Percentiles rank a stretch among this genome's conserved stretches.
phyloP scores from a whole-genome alignment of 2,797 vertebrate genomes.

The Silurus lanzhouensis region DNA sequence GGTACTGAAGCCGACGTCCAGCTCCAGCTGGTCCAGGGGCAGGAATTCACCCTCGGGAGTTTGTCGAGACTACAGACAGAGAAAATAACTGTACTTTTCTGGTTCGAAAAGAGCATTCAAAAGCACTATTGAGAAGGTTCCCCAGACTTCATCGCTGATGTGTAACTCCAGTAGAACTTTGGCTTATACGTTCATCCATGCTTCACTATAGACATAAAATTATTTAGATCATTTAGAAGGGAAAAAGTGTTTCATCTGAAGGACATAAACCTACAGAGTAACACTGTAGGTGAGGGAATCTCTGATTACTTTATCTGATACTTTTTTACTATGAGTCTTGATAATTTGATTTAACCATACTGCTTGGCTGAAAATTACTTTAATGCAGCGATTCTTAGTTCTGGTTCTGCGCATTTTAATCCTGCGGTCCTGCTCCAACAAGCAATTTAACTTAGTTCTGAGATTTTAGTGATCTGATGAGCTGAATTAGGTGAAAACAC shows the following conservation, averaged over 20 bases:
- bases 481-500: not conserved
- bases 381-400: not conserved
- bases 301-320: not conserved
- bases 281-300: not conserved
- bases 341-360: constrained; percentile 19
- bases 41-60: constrained; percentile 66
- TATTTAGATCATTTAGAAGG: not conserved
- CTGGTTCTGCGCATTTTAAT: not conserved
- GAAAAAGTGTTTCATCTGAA: not conserved
- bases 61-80: constrained; percentile 57
- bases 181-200: not conserved
- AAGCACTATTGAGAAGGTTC: not conserved
- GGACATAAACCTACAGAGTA: not conserved
- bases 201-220: not conserved
- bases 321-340: constrained; percentile 1
- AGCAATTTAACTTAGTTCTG: not conserved
- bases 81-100: not conserved
- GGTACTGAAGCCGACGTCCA: constrained; percentile 65
- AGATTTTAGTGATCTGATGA: not conserved
- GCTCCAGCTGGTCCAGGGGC: constrained; percentile 65
- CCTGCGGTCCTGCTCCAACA: not conserved
- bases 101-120: not conserved
- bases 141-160: not conserved
- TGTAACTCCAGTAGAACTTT: not conserved
- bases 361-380: constrained; percentile 26